A percentile compares a stretch with the other conserved stretches of the same genome.
These are phyloP conservation scores for Tigriopus japonicus DNA, from an alignment of 1,140 invertebrate genomes.

Conservation along the genomic window DNA sequence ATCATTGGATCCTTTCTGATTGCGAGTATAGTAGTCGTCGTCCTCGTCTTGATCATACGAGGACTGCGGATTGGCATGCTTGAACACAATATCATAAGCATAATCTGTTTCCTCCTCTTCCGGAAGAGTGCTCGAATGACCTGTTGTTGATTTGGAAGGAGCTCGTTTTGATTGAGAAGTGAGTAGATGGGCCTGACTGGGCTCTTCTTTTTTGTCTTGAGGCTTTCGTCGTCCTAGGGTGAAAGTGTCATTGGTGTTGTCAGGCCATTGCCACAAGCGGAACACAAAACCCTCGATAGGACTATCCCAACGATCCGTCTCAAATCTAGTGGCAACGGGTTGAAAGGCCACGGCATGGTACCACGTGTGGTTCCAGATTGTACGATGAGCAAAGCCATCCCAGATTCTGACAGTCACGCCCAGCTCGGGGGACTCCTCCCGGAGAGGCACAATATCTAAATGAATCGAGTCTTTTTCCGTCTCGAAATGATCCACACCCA, in stretches of 20 bases:
- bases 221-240: not conserved
- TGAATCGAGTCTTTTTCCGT: not conserved
- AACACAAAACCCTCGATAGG: conserved; percentile 3
- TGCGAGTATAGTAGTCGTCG: too few relatives aligned
- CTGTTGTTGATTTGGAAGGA: too few relatives aligned
- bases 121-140: too few relatives aligned
- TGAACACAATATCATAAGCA: too few relatives aligned
- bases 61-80: too few relatives aligned
- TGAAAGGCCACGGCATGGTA: not conserved
- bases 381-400: conserved; percentile 1
- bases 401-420: conserved; percentile 2
- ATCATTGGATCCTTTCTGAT: too few relatives aligned
- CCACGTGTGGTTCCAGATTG: not conserved
- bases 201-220: not conserved
- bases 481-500: not conserved
- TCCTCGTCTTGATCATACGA: too few relatives aligned
- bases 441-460: not conserved
- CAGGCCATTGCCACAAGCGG: not conserved
- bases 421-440: not conserved
- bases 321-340: not conserved
- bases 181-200: too few relatives aligned
- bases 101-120: too few relatives aligned
- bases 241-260: not conserved
- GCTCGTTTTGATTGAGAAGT: too few relatives aligned
- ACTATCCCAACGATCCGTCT: not conserved